phyloP scores from a whole-genome alignment of 2,113 vertebrate species.

The Pelobates fuscus region DNA sequence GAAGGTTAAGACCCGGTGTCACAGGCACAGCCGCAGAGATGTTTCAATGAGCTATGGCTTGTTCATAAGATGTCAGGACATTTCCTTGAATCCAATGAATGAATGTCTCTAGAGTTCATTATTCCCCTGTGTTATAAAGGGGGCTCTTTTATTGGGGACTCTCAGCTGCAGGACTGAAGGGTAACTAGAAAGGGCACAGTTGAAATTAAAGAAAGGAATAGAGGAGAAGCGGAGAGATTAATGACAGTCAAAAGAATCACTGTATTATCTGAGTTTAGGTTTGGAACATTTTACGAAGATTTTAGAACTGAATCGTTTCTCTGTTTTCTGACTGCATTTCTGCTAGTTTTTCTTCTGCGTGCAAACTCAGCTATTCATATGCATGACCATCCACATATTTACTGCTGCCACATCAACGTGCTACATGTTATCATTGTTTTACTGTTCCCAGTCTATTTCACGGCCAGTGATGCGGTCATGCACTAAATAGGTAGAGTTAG shows the following conservation, averaged over 20 bases:
- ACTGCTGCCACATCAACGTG: too few species aligned
- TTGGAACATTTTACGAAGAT: neutral
- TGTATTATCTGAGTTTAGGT: neutral
- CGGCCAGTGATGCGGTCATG: too few species aligned
- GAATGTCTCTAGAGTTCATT: neutral
- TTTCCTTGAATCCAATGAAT: neutral
- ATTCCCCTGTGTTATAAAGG: neutral
- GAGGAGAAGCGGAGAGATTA: neutral
- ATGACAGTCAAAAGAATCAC: neutral
- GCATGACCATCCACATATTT: too few species aligned
- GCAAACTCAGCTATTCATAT: too few species aligned
- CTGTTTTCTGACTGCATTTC: neutral
- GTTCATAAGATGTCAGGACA: neutral
- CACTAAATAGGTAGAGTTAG: too few species aligned
- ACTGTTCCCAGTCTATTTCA: too few species aligned
- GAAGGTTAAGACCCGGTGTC: neutral
- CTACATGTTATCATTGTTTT: too few species aligned
- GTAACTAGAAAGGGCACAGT: neutral
- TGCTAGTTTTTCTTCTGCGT: too few species aligned
- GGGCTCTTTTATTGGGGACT: neutral
- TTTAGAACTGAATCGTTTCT: neutral
- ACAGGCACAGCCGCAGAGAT: neutral
- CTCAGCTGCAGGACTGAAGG: neutral
- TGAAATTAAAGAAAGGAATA: neutral
- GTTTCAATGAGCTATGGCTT: neutral